Base-by-base conservation (phyloP, 2,797 vertebrate genomes). In the Fistularia commersonii region DNA sequence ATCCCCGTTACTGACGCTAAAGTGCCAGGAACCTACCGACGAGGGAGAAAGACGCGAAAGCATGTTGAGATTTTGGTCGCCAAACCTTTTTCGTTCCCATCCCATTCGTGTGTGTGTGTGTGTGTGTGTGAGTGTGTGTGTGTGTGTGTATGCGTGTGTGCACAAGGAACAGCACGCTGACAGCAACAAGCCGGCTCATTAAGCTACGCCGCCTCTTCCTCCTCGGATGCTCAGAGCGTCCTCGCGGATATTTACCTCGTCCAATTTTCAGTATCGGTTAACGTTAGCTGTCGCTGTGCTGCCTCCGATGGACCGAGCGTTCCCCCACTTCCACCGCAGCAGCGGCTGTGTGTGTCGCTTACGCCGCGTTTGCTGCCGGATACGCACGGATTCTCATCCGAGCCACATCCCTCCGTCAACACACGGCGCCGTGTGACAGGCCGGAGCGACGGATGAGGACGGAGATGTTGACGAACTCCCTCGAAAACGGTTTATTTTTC, bases 281-380 rank as follows among this genome's bases (percentile, higher is more conserved):
- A 72, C 76, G 76, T 68, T 61, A 66, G 78, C 77, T 59, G 74
- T 83, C 77, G 80, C 79, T 51, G 78, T 73, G 63, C 50, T 71
- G 36, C 76, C 70, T 72, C 68, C 61, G 48, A 54, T 55, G 33
- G 47, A 40, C 62, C 61, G 44, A 60, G 39, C 41, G 78, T 35
- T 50, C 23, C 11, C 64, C 66, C 76, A 69, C 85, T 77, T 80
- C 77, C 76, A 79, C 78, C 84, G 71, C 71, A 57, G 60, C 76
- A 64, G 69, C 42, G 48, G 43, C 67, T 41, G 57, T 66, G 70
- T 61, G 64, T 51, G 52, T 61, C 69, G 59, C 52, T 66, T 47
- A 69, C 23, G 61, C 74, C 72, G 73, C 70, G 77, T 72, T 61
- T 50, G 65, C 62, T 37, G 48, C 61, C 58, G 12, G 36, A 8